Percentiles rank a stretch among this genome's conserved stretches.
Conservation (phyloP, 2,113 vertebrate species). For the Corydoras maculifer region DNA sequence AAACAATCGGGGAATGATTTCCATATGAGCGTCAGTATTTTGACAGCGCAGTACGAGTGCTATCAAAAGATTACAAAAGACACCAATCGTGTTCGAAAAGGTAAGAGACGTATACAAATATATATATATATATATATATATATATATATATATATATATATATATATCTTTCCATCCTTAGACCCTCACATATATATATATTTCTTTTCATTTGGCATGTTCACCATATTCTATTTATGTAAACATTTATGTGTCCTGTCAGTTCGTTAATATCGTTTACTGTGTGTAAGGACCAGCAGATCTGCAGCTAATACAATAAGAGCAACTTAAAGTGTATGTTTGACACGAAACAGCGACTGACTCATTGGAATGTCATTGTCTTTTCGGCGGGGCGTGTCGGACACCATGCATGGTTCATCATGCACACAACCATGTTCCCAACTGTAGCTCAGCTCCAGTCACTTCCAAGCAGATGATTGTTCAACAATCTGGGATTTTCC, state of each 20-base stretch:
- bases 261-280: no score
- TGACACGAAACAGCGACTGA: neutral
- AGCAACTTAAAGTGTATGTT: neutral
- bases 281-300: no score
- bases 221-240: no score
- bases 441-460: conserved; percentile 13
- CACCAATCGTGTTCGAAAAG: conserved; percentile 40
- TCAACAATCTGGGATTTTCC: conserved; percentile 1
- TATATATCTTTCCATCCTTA: no score
- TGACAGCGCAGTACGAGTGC: conserved; percentile 86
- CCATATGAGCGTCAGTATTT: conserved; percentile 66
- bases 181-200: no score
- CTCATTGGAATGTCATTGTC: conserved; percentile 19
- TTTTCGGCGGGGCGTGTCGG: conserved; percentile 8
- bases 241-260: no score
- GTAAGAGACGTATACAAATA: conserved; percentile 41
- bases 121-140: no score
- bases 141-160: no score
- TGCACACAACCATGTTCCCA: conserved; percentile 10
- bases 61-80: conserved; percentile 85
- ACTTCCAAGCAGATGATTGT: conserved; percentile 14
- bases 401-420: conserved; percentile 26
- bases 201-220: no score
- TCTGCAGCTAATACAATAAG: no score
- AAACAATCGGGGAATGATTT: conserved; percentile 19